These are phyloP conservation scores for Drosophila nr. medialis DNA, from an alignment of 2,888 invertebrate genomes.

Conservation along the genomic window DNA sequence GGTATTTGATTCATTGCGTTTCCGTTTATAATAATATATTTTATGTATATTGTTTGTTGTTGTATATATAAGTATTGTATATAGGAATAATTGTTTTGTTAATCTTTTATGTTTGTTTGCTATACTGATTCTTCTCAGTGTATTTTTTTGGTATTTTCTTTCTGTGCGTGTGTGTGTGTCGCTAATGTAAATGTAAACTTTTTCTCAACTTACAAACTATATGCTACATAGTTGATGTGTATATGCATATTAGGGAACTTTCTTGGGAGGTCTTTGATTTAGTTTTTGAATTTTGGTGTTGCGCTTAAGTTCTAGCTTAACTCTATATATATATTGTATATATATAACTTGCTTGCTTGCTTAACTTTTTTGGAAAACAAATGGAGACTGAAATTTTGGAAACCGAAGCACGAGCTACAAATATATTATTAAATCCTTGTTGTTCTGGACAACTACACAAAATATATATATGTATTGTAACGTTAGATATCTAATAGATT, in stretches of 20 bases:
- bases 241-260: slow-evolving; percentile 73
- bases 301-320: slow-evolving; percentile 48
- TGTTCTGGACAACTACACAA: slow-evolving; percentile 11
- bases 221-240: slow-evolving; percentile 62
- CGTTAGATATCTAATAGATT: slow-evolving; percentile 26
- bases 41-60: slow-evolving; percentile 57
- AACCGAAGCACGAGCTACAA: slow-evolving; percentile 64
- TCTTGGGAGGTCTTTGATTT: slow-evolving; percentile 78
- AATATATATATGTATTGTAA: slow-evolving; percentile 5
- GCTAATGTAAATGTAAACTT: slow-evolving; percentile 45
- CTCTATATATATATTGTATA: slow-evolving; percentile 21
- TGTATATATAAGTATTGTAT: slow-evolving; percentile 76
- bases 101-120: slow-evolving; percentile 61
- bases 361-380: slow-evolving; percentile 38
- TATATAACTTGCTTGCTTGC: slow-evolving; percentile 24
- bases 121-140: slow-evolving; percentile 28
- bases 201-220: slow-evolving; percentile 61
- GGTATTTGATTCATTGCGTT: slow-evolving; percentile 59
- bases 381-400: slow-evolving; percentile 38
- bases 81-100: slow-evolving; percentile 82
- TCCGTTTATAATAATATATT: slow-evolving; percentile 41
- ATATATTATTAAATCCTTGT: slow-evolving; percentile 13
- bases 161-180: slow-evolving; percentile 8
- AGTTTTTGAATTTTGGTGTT: slow-evolving; percentile 59
- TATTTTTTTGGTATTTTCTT: slow-evolving; percentile 7